phyloP scores from a whole-genome alignment of 2,113 vertebrate genomes.

The Eira barbara region DNA sequence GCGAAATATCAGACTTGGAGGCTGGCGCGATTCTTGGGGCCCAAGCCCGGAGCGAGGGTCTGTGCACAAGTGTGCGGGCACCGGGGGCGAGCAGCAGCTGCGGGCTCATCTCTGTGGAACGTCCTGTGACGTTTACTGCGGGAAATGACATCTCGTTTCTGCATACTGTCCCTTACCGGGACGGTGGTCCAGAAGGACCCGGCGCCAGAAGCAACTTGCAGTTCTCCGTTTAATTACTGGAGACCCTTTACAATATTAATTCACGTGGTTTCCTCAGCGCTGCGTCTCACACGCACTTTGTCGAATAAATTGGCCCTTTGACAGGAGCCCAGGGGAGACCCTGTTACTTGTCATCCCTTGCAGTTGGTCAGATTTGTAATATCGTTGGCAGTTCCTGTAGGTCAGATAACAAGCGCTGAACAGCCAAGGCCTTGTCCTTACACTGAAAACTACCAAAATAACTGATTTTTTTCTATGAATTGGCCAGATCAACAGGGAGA shows the following conservation, averaged over 20 bases:
- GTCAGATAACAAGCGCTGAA: neutral
- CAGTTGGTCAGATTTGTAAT: neutral
- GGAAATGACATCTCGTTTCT: neutral
- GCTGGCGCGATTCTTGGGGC: neutral
- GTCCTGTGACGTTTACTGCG: neutral
- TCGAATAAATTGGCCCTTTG: neutral
- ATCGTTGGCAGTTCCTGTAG: neutral
- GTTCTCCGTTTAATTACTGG: neutral
- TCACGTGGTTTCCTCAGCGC: neutral
- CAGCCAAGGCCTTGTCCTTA: neutral
- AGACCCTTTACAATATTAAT: neutral
- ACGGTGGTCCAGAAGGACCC: neutral
- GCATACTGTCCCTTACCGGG: conserved; percentile 34
- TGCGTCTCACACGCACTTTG: neutral
- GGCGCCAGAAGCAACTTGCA: neutral
- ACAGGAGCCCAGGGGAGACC: neutral
- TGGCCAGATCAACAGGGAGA: neutral
- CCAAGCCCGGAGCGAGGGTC: neutral
- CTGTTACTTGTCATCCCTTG: neutral
- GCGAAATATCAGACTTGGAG: conserved; percentile 32
- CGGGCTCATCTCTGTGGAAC: conserved; percentile 45
- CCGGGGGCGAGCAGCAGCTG: conserved; percentile 60
- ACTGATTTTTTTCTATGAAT: neutral
- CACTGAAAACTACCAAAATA: neutral
- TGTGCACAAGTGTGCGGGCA: neutral